These are phyloP conservation scores for Spondyliosoma cantharus DNA, from an alignment of 2,797 vertebrate genomes.

Conservation along the genomic window DNA sequence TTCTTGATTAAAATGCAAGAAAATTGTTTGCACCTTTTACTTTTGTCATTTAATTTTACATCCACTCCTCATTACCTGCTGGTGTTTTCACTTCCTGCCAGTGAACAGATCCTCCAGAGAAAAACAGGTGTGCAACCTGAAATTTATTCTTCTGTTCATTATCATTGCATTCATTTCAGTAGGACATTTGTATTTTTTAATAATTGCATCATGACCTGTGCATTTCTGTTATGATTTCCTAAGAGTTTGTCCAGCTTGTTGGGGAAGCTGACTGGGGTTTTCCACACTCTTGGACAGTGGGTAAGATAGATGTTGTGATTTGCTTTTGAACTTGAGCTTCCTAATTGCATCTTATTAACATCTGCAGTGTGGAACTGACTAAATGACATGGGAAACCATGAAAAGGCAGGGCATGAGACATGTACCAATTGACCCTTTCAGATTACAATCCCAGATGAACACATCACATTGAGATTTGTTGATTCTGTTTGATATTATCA, in stretches of 20 bases:
- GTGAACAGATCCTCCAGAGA: slow-evolving; percentile 62
- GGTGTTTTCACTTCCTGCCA: slow-evolving; percentile 51
- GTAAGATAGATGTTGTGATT: slow-evolving; percentile 67
- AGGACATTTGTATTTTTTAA: not conserved
- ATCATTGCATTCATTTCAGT: not conserved
- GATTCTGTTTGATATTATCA: not conserved
- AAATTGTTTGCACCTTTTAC: not conserved
- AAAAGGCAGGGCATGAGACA: not conserved
- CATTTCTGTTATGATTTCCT: slow-evolving; percentile 35
- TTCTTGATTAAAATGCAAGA: not conserved
- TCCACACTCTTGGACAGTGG: slow-evolving; percentile 79
- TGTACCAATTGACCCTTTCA: not conserved
- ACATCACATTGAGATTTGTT: not conserved
- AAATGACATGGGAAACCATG: not conserved
- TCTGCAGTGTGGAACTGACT: not conserved
- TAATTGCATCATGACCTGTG: not conserved
- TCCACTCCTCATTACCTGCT: not conserved
- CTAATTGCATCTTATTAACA: slow-evolving; percentile 24
- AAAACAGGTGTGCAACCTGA: slow-evolving; percentile 70
- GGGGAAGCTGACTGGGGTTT: slow-evolving; percentile 78
- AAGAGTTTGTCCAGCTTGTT: slow-evolving; percentile 73
- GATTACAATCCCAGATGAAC: not conserved
- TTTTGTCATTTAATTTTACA: not conserved
- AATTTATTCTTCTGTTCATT: not conserved
- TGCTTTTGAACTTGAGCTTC: slow-evolving; percentile 14